Base-by-base conservation (phyloP, 2,888 invertebrate genomes). In the Adelognathus sp. region DNA sequence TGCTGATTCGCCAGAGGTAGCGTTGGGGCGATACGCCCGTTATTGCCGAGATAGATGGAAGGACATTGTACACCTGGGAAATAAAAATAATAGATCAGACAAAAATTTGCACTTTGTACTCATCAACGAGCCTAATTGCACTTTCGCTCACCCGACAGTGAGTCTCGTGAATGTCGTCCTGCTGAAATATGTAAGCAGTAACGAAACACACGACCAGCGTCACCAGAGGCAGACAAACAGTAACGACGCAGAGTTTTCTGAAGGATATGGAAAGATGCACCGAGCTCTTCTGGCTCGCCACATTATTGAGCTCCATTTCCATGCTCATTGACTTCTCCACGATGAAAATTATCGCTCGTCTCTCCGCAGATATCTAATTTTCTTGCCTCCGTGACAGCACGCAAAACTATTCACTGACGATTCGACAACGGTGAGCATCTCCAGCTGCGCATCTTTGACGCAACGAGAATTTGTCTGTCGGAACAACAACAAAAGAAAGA, bases 31-130 rank as follows among this genome's bases (percentile, higher is more conserved):
- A 96, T 84, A 98, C 95, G 64, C 98, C 98, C 80, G 98, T 98
- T 91, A 98, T 97, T 83, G 98, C 97, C 94, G 98, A 98, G 93
- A 98, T 98, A 87, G 98, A 98, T 88, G 98, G 98, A 90, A 98
- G 96, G 92, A 97, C 95, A 92, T 98, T 98, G 92, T 97, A 97
- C 72, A 98, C 98, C 98, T 98, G 92, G 3, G 16, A 92, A 89
- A 82, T 56, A 79, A 82, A 41, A 75, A 60, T 5, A 21, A 44
- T 21, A 11, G 16, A 7, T 50, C n/a, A n/a, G 4, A 50, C 31
- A 1, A 41, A 1, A 14, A n/a, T 14, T 41, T 14, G 6, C 0
- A 1, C n/a, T n/a, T 41, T 14, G 5, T 46, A 11, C n/a, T 11
- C 14, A 63, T 16, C 9, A 31, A 29, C 41, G 9, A 11, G 21